phyloP scores from a whole-genome alignment of 1,140 invertebrate species.

The Bombus sylvicola region DNA sequence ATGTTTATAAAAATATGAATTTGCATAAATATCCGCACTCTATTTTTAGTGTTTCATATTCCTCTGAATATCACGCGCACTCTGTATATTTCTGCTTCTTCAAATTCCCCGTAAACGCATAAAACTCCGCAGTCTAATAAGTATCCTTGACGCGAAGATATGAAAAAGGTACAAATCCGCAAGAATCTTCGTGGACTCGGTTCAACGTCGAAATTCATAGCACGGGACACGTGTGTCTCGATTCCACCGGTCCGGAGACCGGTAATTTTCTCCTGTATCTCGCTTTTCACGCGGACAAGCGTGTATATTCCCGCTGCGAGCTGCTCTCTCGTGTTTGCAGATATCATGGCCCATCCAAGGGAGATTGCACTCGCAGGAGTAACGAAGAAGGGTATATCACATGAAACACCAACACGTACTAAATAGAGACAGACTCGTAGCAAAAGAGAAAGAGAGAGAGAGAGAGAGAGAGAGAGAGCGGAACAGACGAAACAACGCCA shows the following conservation, averaged over 20 bases:
- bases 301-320: not conserved
- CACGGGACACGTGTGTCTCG: not conserved
- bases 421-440: not conserved
- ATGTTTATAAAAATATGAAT: not conserved
- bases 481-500: not conserved
- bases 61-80: too few relatives aligned
- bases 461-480: too few relatives aligned
- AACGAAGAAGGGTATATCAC: not conserved
- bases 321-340: conserved; percentile 12
- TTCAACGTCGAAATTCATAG: not conserved
- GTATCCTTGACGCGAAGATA: not conserved
- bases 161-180: not conserved
- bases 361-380: not conserved
- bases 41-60: not conserved
- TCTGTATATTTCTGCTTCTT: not conserved
- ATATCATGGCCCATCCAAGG: not conserved
- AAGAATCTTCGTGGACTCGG: not conserved
- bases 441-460: not conserved
- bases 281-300: not conserved
- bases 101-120: not conserved
- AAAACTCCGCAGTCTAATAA: not conserved
- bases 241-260: not conserved
- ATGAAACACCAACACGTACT: not conserved
- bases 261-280: conserved; percentile 6
- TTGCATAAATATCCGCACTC: not conserved